Conservation (phyloP, 2,113 vertebrate species). For the Prinia subflava region DNA sequence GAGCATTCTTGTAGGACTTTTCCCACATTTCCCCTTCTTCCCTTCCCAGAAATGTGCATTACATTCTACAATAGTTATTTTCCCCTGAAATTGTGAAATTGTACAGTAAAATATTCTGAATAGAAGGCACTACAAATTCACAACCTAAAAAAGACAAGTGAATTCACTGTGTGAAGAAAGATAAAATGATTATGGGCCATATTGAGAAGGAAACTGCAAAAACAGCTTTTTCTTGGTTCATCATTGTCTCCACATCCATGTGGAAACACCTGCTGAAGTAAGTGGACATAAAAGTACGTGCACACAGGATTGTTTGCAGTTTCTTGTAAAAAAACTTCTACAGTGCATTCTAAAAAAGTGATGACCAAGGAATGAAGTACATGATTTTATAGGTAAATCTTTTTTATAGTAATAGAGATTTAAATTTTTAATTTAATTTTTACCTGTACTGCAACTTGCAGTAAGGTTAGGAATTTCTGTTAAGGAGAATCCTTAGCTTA, state of each 20-base stretch:
- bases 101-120: background rate
- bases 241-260: background rate
- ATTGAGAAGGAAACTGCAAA: background rate
- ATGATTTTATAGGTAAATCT: background rate
- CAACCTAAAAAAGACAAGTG: background rate
- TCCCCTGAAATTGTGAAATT: background rate
- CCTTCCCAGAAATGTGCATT: background rate
- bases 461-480: background rate
- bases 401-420: background rate
- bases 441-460: background rate
- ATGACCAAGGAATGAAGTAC: background rate
- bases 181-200: background rate
- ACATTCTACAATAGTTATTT: background rate
- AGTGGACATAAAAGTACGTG: background rate
- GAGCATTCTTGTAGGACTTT: background rate
- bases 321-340: background rate
- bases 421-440: background rate
- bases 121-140: background rate
- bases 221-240: background rate
- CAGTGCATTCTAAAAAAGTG: background rate
- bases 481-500: background rate
- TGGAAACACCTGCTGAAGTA: background rate
- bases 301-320: background rate
- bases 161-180: background rate
- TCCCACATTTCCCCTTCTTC: background rate